Percentiles rank a stretch among this genome's conserved stretches.
phyloP scores from a whole-genome alignment of 2,113 vertebrate genomes.

The Sciurus niger region DNA sequence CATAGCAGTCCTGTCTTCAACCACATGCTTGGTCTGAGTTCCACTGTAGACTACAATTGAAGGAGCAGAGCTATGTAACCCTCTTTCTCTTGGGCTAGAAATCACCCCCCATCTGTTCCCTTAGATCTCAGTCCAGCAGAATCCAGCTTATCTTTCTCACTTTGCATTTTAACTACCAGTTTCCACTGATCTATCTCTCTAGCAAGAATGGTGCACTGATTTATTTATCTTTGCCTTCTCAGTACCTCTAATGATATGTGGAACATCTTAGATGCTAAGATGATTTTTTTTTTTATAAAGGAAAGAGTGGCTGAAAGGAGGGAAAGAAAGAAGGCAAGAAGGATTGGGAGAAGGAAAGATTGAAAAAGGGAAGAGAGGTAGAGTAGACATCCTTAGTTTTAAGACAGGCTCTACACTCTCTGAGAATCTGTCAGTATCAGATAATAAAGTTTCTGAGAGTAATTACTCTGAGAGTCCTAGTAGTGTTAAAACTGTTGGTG shows the following conservation, averaged over 20 bases:
- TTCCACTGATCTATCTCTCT: not conserved
- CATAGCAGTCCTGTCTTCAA: not conserved
- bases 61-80: not conserved
- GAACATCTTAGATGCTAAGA: not conserved
- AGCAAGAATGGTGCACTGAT: not conserved
- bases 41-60: not conserved
- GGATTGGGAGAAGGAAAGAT: not conserved
- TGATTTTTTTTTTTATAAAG: conserved; percentile 43
- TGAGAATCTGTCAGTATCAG: not conserved
- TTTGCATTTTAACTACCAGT: conserved; percentile 43
- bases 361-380: not conserved
- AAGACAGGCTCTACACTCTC: not conserved
- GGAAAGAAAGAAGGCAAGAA: not conserved
- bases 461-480: not conserved
- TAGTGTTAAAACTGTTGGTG: not conserved
- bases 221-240: not conserved
- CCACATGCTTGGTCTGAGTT: not conserved
- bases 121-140: not conserved
- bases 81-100: not conserved
- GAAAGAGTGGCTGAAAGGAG: not conserved
- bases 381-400: not conserved
- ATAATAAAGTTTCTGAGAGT: not conserved
- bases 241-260: not conserved
- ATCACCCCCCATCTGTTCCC: not conserved
- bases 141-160: conserved; percentile 32